Evolutionary conservation across 2,888 invertebrate species (phyloP), one percentile per base, ranked within the genome.

Genomic region (Eupsilia transversa): DNA sequence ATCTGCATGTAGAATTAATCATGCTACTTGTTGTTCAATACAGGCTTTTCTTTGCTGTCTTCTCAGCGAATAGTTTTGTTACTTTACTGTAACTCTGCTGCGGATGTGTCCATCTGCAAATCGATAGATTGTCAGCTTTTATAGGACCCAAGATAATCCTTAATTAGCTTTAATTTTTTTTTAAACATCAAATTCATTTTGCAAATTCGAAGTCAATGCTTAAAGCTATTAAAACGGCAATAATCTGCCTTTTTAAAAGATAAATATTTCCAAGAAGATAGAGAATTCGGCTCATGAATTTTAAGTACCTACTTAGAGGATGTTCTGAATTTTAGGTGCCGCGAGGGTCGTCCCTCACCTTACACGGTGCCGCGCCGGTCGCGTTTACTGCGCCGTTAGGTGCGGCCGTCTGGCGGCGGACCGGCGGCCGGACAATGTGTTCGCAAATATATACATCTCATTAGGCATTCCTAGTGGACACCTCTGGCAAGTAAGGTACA

Each of bases 361-460:
- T 46, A 54, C 33, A 70, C 43, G 54, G 66, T 38, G 49, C 67
- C 57, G 66, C 33, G 49, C 67, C 57, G 74, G 78, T 65, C 72
- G 61, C 82, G 82, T 86, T 86, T 82, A 86, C 76, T 78, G 74
- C 74, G 77, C 68, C 65, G 71, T 87, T 78, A 71, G 75, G 33
- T 38, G 17, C 3, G 43, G 14, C 60, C 27, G 61, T 27, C 60
- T 46, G 27, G 72, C 33, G 57, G 56, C 65, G 52, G 77, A 81
- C 60, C 54, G 27, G 72, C 33, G 57, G 56, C 65, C 56, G 77
- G 84, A 71, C 69, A 74, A 54, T 85, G 73, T 79, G 73, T 61
- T 66, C 59, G 59, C 79, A 77, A 85, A 81, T 77, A 85, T 78
- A 85, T 82, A 78, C 87, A 82, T 85, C 76, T 87, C 72, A 85